phyloP scores from a whole-genome alignment of 2,797 vertebrate species.

The Tragopan temminckii region DNA sequence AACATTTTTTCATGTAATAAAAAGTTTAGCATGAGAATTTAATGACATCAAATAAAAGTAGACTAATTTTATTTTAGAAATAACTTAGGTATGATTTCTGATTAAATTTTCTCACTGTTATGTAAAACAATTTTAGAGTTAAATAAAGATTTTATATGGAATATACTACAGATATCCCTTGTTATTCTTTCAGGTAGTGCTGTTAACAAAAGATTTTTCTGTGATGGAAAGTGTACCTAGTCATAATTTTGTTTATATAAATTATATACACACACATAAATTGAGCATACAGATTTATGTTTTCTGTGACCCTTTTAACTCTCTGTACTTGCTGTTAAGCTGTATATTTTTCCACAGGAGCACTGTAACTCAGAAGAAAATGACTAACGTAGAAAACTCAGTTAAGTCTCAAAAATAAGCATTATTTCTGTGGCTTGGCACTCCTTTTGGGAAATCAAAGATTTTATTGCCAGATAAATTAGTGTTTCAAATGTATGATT shows the following conservation, averaged over 20 bases:
- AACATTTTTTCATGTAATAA: not conserved
- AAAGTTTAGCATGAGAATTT: not conserved
- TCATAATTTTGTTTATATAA: constrained; percentile 79
- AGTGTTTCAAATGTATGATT: constrained; percentile 85
- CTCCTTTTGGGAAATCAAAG: constrained; percentile 86
- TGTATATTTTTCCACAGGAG: constrained; percentile 82
- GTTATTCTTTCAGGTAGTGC: constrained; percentile 43
- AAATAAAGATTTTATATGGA: constrained; percentile 27
- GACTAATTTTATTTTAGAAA: constrained; percentile 6
- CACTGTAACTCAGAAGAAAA: constrained; percentile 81
- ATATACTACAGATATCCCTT: constrained; percentile 17
- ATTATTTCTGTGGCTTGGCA: constrained; percentile 80
- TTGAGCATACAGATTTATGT: constrained; percentile 81
- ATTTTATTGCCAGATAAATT: constrained; percentile 86
- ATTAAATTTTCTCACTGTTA: constrained; percentile 40
- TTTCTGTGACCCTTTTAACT: constrained; percentile 84
- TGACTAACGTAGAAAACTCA: constrained; percentile 81
- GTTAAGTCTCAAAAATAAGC: constrained; percentile 80
- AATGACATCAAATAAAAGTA: not conserved
- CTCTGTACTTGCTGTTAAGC: constrained; percentile 81
- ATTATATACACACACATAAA: constrained; percentile 76
- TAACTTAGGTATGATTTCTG: not conserved
- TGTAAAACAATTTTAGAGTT: constrained; percentile 21
- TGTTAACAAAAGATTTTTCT: constrained; percentile 74
- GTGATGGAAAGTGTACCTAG: constrained; percentile 58